Percentiles rank a stretch among this genome's conserved stretches.
Conservation (phyloP, 1,140 invertebrate genomes). For the Helicorthomorpha holstii region DNA sequence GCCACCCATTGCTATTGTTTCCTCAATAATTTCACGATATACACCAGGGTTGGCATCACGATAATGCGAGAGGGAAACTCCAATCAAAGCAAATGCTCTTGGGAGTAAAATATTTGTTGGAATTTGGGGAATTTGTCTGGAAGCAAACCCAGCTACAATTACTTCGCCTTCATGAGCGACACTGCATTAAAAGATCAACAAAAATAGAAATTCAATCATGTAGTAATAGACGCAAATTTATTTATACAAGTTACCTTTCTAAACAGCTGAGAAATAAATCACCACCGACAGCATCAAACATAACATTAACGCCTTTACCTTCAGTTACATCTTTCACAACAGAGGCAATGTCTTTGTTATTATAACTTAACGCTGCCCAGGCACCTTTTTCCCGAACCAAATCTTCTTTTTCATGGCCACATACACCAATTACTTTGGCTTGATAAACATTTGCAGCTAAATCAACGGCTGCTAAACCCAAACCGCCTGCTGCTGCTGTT, state of each 20-base stretch:
- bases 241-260: slow-evolving; percentile 27
- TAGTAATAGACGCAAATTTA: background rate
- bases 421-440: slow-evolving; percentile 40
- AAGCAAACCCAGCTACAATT: slow-evolving; percentile 36
- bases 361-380: slow-evolving; percentile 36
- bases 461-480: slow-evolving; percentile 41
- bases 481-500: slow-evolving; percentile 38
- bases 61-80: slow-evolving; percentile 35
- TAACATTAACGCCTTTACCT: slow-evolving; percentile 34
- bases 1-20: slow-evolving; percentile 32
- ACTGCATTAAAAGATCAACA: slow-evolving; percentile 15
- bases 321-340: slow-evolving; percentile 34
- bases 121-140: slow-evolving; percentile 24
- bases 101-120: slow-evolving; percentile 24
- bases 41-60: slow-evolving; percentile 27
- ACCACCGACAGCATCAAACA: slow-evolving; percentile 40
- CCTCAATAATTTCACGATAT: slow-evolving; percentile 32
- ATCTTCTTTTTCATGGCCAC: slow-evolving; percentile 32
- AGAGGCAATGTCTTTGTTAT: slow-evolving; percentile 31
- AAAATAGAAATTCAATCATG: slow-evolving; percentile 2
- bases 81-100: slow-evolving; percentile 30
- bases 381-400: slow-evolving; percentile 38
- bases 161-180: slow-evolving; percentile 33
- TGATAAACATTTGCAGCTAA: slow-evolving; percentile 40
- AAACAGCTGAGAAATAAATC: slow-evolving; percentile 35